These are phyloP conservation scores for Ichneumoninae sp. DNA, from an alignment of 2,888 invertebrate genomes.

Conservation along the genomic window DNA sequence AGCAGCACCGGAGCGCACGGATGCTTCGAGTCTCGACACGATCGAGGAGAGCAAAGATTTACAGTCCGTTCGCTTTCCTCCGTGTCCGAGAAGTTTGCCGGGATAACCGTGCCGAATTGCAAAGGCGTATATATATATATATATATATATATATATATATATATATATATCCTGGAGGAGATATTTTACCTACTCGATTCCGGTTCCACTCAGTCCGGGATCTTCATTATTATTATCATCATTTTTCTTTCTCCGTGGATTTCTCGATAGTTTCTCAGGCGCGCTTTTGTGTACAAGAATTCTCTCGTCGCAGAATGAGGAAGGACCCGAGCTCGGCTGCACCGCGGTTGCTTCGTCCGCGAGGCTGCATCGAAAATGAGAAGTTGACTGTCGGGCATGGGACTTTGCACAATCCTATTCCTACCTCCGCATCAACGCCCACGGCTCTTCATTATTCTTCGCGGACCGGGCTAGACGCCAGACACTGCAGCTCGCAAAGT, in stretches of 20 bases:
- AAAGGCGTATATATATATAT: slow-evolving; percentile 23
- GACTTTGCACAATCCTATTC: slow-evolving; percentile 66
- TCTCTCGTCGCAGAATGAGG: slow-evolving; percentile 14
- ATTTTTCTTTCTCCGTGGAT: slow-evolving; percentile 16
- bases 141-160: slow-evolving; percentile 1
- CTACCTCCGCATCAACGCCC: slow-evolving; percentile 57
- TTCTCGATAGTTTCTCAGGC: slow-evolving; percentile 59
- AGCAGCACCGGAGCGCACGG: slow-evolving; percentile 51
- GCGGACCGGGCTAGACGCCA: slow-evolving; percentile 32
- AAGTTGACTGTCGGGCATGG: slow-evolving; percentile 44
- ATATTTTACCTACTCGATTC: slow-evolving; percentile 62
- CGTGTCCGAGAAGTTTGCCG: slow-evolving; percentile 62
- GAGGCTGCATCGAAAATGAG: slow-evolving; percentile 34
- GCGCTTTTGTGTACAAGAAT: slow-evolving; percentile 53
- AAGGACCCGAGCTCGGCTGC: slow-evolving; percentile 9
- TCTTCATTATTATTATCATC: slow-evolving; percentile 42
- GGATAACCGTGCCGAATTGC: slow-evolving; percentile 68
- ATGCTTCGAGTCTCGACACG: slow-evolving; percentile 65
- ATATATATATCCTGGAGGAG: slow-evolving; percentile 16
- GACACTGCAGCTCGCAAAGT: slow-evolving; percentile 56
- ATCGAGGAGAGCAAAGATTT: slow-evolving; percentile 70
- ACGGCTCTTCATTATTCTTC: slow-evolving; percentile 50
- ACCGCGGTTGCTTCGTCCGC: slow-evolving; percentile 30
- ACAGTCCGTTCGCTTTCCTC: slow-evolving; percentile 71
- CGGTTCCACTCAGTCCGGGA: slow-evolving; percentile 52